Evolutionary conservation across 2,888 invertebrate species (phyloP), one percentile per base, ranked within the genome.

Genomic region (Caenorhabditis drosophilae): DNA sequence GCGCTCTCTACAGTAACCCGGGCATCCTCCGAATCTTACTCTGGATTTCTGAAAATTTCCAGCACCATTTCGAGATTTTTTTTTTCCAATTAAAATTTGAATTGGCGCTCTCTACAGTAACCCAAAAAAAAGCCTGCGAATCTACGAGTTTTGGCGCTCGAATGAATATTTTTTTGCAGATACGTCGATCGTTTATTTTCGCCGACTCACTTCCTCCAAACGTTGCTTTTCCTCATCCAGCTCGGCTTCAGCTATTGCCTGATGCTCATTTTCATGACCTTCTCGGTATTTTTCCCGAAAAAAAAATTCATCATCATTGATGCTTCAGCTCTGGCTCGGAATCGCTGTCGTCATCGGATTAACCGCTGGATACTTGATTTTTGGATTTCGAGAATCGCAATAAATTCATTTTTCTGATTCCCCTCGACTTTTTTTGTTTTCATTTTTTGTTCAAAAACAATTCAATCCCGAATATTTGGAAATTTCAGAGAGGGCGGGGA

Each of bases 211-310:
- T 41, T 79, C n/a, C 22, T 61, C 6, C 79, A 80, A 50, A 81
- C 80, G 0, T 9, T 68, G 15, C 66, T 80, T 20, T 81, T 78
- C 55, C 64, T 70, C 9, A 26, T 77, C 6, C 80, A 81, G 61
- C 44, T 80, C 11, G 56, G 15, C n/a, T 49, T 80, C 46, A 57
- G 71, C 54, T 81, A 81, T 57, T 47, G 75, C 42, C 60, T 82
- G 41, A 81, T 81, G 81, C 70, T 81, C 22, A 68, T 75, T 49
- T 79, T 81, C 57, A 81, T 81, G 81, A 81, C 80, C 11, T 81
- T 81, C 51, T 78, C 78, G 36, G 66, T 54, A 31, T 27, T 20
- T 22, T 53, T 34, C 4, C 15, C 36, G n/a, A n/a, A n/a, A n/a
- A n/a, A n/a, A n/a, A n/a, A n/a, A n/a, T n/a, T n/a, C n/a, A n/a